Conservation (phyloP, 2,113 vertebrate species). For the Dinomys branickii region DNA sequence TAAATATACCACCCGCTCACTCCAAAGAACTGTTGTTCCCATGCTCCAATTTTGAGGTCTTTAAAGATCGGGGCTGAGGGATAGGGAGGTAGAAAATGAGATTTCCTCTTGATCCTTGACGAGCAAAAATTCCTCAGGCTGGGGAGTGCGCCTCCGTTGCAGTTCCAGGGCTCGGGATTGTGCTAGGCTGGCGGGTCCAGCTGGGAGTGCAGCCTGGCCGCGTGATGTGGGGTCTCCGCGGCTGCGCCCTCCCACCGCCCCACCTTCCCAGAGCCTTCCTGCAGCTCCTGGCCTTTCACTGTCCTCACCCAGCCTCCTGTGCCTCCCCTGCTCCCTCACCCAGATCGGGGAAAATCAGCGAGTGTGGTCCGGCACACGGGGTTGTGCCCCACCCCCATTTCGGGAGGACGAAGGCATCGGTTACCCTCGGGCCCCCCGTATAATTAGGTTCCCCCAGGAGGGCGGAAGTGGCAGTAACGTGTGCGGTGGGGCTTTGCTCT, state of each 20-base stretch:
- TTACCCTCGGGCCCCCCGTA: conserved; percentile 51
- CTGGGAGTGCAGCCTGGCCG: conserved; percentile 56
- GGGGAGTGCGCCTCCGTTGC: not conserved
- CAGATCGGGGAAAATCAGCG: conserved; percentile 45
- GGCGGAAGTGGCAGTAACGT: not conserved
- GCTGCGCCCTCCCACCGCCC: conserved; percentile 51
- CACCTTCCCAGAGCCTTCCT: conserved; percentile 37
- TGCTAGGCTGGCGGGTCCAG: conserved; percentile 23
- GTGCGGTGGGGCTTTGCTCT: not conserved
- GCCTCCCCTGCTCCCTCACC: not conserved
- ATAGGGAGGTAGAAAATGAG: conserved; percentile 35
- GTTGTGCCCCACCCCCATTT: not conserved
- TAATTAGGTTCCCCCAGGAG: not conserved
- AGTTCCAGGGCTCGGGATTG: not conserved
- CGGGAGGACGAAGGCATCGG: not conserved
- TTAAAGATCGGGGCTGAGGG: conserved; percentile 26
- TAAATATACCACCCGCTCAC: not conserved
- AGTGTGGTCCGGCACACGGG: not conserved
- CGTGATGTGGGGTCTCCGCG: conserved; percentile 13
- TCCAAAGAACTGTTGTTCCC: conserved; percentile 21
- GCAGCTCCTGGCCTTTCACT: conserved; percentile 52
- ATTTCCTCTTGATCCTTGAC: not conserved
- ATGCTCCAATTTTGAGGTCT: conserved; percentile 32
- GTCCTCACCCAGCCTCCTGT: not conserved
- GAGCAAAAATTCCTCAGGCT: conserved; percentile 50